Evolutionary conservation across 1,140 invertebrate genomes (phyloP).

Genomic region (Meloidogyne floridensis): DNA sequence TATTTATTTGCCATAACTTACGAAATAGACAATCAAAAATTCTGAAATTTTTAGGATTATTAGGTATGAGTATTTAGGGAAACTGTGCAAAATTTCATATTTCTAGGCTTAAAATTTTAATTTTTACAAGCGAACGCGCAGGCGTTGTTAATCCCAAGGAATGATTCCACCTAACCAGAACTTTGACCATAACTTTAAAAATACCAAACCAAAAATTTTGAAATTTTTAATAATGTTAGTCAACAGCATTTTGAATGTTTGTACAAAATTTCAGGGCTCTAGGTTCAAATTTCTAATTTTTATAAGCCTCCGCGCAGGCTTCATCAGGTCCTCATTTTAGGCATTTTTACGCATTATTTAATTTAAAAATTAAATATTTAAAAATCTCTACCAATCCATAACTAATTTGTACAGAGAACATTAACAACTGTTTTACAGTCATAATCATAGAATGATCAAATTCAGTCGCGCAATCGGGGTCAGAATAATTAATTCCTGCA

Average conservation of each 20-base stretch:
- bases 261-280: not conserved
- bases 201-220: not conserved
- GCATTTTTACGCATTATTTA: not conserved
- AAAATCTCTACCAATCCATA: constrained; percentile 59
- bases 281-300: not conserved
- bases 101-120: not conserved
- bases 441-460: constrained; percentile 63
- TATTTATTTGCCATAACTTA: not conserved
- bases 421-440: constrained; percentile 62
- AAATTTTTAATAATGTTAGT: not conserved
- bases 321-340: not conserved
- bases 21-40: not conserved
- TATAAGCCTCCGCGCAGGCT: not conserved
- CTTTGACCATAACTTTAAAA: not conserved
- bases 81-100: not conserved
- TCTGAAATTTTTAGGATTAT: not conserved
- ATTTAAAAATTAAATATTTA: constrained; percentile 10
- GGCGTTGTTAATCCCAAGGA: not conserved
- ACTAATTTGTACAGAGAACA: constrained; percentile 65
- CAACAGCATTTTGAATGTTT: not conserved
- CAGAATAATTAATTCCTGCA: constrained; percentile 55
- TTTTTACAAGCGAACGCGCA: not conserved
- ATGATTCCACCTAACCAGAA: too few relatives aligned
- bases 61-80: not conserved
- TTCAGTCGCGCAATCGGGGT: constrained; percentile 46